These are phyloP conservation scores for Drosophila triauraria DNA, from an alignment of 1,140 invertebrate species.

Conservation along the genomic window DNA sequence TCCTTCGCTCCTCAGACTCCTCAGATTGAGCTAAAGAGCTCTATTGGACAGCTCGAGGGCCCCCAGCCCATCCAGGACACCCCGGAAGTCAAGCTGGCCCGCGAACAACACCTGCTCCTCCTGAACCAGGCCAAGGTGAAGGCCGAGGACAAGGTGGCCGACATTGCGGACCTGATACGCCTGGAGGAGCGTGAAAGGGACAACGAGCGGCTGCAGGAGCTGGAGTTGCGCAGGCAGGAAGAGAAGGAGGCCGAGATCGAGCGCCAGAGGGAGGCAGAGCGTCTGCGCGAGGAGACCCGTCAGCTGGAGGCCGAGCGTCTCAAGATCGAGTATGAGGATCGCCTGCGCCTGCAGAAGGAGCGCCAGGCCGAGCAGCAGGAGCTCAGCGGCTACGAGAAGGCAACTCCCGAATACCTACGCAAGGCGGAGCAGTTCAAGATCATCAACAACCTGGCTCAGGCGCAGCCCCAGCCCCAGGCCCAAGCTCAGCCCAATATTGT, in stretches of 20 bases:
- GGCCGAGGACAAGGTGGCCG: conserved; percentile 61
- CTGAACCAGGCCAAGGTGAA: conserved; percentile 53
- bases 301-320: conserved; percentile 54
- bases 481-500: conserved; percentile 24
- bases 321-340: conserved; percentile 57
- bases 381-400: conserved; percentile 14
- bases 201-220: conserved; percentile 44
- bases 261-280: conserved; percentile 52
- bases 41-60: not conserved
- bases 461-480: conserved; percentile 4
- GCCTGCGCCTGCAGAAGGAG: conserved; percentile 49
- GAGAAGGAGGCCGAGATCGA: conserved; percentile 51
- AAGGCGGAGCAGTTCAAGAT: conserved; percentile 34
- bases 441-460: conserved; percentile 22
- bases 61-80: conserved; percentile 46
- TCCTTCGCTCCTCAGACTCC: conserved; percentile 24
- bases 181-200: conserved; percentile 62
- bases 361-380: conserved; percentile 45
- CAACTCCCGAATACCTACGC: conserved; percentile 12
- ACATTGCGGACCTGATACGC: conserved; percentile 52
- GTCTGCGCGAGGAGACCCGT: conserved; percentile 54
- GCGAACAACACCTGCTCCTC: conserved; percentile 64
- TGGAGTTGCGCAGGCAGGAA: conserved; percentile 56
- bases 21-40: conserved; percentile 23
- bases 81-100: conserved; percentile 41